A percentile compares a stretch with the other conserved stretches of the same genome.
Evolutionary conservation across 2,888 invertebrate genomes (phyloP).

Genomic region (Melieria omissa): DNA sequence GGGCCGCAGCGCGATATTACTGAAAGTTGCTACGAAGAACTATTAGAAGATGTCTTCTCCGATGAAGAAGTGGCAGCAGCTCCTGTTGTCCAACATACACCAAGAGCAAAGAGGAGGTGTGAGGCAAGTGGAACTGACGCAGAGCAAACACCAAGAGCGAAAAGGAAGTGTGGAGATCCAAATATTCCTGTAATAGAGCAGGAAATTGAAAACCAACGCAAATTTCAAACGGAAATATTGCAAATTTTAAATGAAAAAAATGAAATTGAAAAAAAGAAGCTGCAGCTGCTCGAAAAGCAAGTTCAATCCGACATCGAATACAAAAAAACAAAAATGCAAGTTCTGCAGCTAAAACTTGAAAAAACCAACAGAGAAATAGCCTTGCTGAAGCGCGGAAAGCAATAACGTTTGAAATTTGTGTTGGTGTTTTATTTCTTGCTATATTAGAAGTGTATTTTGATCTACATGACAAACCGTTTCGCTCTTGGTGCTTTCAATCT

Average conservation of each 20-base stretch:
- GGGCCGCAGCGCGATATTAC: too few species aligned
- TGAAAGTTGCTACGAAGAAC: too few species aligned
- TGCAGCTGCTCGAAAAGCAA: constrained; percentile 2
- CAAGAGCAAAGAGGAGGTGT: background rate
- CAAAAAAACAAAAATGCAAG: constrained; percentile 5
- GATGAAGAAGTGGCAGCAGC: background rate
- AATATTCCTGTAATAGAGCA: background rate
- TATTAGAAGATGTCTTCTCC: too few species aligned
- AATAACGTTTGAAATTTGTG: background rate
- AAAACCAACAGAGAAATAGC: background rate
- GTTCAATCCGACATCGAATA: background rate
- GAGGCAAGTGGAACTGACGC: background rate
- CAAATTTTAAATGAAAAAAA: background rate
- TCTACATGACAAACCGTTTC: too few species aligned
- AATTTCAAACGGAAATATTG: constrained; percentile 5
- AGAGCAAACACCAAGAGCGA: background rate
- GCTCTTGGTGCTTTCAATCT: too few species aligned
- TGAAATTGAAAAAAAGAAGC: constrained; percentile 4
- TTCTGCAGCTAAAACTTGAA: background rate
- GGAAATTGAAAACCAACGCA: constrained; percentile 1
- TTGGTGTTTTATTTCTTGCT: background rate
- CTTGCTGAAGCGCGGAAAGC: background rate
- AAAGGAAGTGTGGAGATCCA: background rate
- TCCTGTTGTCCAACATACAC: background rate
- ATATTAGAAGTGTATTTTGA: too few species aligned